Base-by-base conservation (phyloP, 1,140 invertebrate species). In the Micrasema minimum region DNA sequence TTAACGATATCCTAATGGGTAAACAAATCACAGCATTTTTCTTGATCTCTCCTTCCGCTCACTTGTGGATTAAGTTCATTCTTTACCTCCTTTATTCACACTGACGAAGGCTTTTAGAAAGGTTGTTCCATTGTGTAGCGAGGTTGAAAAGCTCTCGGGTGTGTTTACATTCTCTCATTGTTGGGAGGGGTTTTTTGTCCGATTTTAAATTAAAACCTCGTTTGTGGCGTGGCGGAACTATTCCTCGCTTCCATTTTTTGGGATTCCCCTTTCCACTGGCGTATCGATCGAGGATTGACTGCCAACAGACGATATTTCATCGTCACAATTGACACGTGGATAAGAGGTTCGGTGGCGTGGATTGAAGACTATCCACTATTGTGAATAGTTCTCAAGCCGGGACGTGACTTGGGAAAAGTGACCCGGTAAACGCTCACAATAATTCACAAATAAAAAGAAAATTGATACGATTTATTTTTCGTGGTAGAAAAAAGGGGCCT, bases 191-290 rank as follows among this genome's bases (percentile, higher is more conserved):
- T 64, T 62, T 64, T 64, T 64, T 64, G 59, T 64, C 41, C 43
- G 59, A 23, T 64, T 64, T 64, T 46, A 64, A 64, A 55, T 67
- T 67, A 67, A 67, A 67, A 43, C 31, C 65, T 67, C 65, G 65
- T 67, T 67, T 67, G 50, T 37, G 26, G 65, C 20, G 22, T 55
- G 55, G 16, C 9, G 18, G 12, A n/a, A 48, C 12, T 16, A 31
- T 43, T 59, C 37, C 55, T 59, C 7, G 22, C 55, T 59, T 59
- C 55, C 35, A 41, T 59, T 55, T 1, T 55, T 5, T 55, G 10
- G 11, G 11, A n/a, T 12, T 23, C 31, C 26, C 31, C 51, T 31
- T n/a, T 55, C 26, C 51, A 55, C 38, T 59, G 9, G 20, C 9
- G 55, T 16, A 16, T 41, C 37, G 22, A 35, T 53, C 26, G 50